Conservation (phyloP, 2,797 vertebrate genomes). For the Karalla daura region DNA sequence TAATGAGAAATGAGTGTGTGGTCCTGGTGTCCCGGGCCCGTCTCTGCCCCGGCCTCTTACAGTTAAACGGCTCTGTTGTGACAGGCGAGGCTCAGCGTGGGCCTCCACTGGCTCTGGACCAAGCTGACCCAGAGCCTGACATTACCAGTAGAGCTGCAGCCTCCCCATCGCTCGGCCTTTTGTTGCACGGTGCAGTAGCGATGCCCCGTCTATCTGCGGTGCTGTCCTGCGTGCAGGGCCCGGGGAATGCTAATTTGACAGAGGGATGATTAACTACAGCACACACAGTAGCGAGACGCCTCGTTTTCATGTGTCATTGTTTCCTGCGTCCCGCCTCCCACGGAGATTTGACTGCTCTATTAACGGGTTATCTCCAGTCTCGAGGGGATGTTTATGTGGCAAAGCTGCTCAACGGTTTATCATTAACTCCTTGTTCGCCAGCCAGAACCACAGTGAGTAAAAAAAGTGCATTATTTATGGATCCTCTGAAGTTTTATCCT, state of each 20-base stretch:
- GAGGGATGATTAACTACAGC: constrained; percentile 78
- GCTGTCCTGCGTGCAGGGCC: constrained; percentile 55
- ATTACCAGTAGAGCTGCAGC: constrained; percentile 70
- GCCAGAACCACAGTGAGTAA: neutral
- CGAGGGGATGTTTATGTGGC: constrained; percentile 31
- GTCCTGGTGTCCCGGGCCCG: constrained; percentile 53
- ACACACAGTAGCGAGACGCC: constrained; percentile 59
- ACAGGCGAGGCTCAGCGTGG: constrained; percentile 65
- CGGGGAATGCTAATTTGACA: constrained; percentile 75
- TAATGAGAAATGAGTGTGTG: constrained; percentile 63
- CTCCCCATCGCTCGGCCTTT: constrained; percentile 62
- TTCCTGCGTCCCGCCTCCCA: constrained; percentile 61
- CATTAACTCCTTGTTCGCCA: neutral
- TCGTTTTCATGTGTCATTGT: constrained; percentile 72
- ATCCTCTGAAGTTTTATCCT: too few species aligned
- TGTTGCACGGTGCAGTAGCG: constrained; percentile 61
- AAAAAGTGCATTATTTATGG: neutral
- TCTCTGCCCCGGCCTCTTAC: constrained; percentile 55
- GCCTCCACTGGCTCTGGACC: constrained; percentile 70
- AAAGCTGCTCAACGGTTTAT: constrained; percentile 22
- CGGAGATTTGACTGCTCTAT: constrained; percentile 66
- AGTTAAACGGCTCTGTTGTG: constrained; percentile 67
- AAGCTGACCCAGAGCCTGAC: constrained; percentile 75
- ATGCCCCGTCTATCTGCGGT: constrained; percentile 53
- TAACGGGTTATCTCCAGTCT: constrained; percentile 46